Base-by-base conservation (phyloP, 2,113 vertebrate genomes). In the Plectropomus leopardus region DNA sequence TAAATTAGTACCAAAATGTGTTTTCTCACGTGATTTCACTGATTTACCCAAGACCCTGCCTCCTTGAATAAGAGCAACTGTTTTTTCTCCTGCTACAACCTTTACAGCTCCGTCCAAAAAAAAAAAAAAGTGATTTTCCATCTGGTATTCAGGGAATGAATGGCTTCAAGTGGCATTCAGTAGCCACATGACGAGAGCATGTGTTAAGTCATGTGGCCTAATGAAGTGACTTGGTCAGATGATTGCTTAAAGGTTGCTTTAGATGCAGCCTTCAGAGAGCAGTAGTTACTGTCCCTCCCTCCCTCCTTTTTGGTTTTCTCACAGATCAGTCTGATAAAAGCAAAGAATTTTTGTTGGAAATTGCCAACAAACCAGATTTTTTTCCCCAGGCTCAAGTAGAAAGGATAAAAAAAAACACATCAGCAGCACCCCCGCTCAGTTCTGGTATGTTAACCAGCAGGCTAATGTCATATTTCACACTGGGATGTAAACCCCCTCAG, bases 381-480 rank as follows among this genome's bases (percentile, higher is more conserved):
- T 32, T 32, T 40, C 11, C 11, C 36, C 36, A 40, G 36, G 8
- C 36, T 58, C 17, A n/a, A 24, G 44, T 13, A 72, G 15, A 48
- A 53, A 32, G 10, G 54, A 30, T 67, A 40, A 40, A 40, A 40
- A 40, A 40, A 67, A 36, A 4, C n/a, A 19, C 40, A 8, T 66
- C 17, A 32, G 75, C 55, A 3, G n/a, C 30, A 1, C 26, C 30
- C n/a, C 42, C 32, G 13, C 59, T 73, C 36, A 3, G 7, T 30
- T 50, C 45, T 74, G 72, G 17, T 50, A 3, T 72, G 88, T 72
- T 51, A 17, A 19, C 53, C 55, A 60, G 65, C 82, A 72, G 76
- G 16, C 40, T 16, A 0, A 42, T 88, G 91, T 71, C 32, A 83
- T 67, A 85, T 90, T 88, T 86, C 80, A 78, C 92, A 70, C 51